A percentile compares a stretch with the other conserved stretches of the same genome.
Conservation (phyloP, 2,888 invertebrate species). For the Hyposoter didymator region DNA sequence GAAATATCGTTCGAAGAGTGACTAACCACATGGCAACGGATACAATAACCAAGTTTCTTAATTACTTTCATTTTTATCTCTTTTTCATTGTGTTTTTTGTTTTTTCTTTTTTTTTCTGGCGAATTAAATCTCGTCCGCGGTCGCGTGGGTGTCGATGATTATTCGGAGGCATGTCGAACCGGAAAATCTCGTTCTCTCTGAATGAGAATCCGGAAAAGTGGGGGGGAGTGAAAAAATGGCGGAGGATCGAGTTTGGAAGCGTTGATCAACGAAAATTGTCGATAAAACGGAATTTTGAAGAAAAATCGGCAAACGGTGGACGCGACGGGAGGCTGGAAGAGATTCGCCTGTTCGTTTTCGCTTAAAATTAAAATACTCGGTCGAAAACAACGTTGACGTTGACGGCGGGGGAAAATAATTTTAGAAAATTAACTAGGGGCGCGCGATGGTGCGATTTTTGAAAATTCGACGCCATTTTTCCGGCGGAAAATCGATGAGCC, state of each 20-base stretch:
- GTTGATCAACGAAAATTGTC: not conserved
- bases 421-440: slow-evolving; percentile 14
- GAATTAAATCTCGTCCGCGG: slow-evolving; percentile 79
- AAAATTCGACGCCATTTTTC: slow-evolving; percentile 70
- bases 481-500: slow-evolving; percentile 64
- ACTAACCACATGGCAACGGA: slow-evolving; percentile 81
- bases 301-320: slow-evolving; percentile 52
- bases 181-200: not conserved
- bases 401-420: slow-evolving; percentile 52
- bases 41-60: slow-evolving; percentile 79
- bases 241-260: not conserved
- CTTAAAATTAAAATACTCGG: slow-evolving; percentile 74
- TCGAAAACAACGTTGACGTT: slow-evolving; percentile 15
- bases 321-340: slow-evolving; percentile 75
- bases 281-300: slow-evolving; percentile 43
- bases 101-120: slow-evolving; percentile 80
- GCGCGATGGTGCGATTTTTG: not conserved
- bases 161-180: not conserved
- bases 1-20: slow-evolving; percentile 80
- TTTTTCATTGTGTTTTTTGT: slow-evolving; percentile 74
- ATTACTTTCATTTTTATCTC: slow-evolving; percentile 83
- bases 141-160: slow-evolving; percentile 66
- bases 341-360: slow-evolving; percentile 76
- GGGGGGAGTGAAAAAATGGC: not conserved
- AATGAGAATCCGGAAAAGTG: slow-evolving; percentile 20